Conservation (phyloP, 2,888 invertebrate genomes). For the Mythimna vitellina region DNA sequence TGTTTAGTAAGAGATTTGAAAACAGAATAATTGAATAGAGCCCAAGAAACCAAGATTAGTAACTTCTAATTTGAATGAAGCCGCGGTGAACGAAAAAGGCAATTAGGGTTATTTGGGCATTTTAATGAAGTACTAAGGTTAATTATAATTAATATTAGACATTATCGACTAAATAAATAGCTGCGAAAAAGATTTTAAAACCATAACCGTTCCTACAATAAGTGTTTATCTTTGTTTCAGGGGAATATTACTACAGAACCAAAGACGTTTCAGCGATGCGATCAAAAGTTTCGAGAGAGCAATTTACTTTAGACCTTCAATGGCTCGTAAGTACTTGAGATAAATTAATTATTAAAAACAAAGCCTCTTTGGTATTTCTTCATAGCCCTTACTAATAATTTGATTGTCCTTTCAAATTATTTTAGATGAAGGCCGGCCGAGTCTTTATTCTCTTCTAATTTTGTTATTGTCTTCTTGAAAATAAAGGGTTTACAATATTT, state of each 20-base stretch:
- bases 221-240: constrained; percentile 91
- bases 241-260: constrained; percentile 97
- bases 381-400: constrained; percentile 68
- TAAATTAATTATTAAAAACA: constrained; percentile 71
- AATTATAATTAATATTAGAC: constrained; percentile 20
- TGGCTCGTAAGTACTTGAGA: constrained; percentile 95
- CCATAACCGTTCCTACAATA: constrained; percentile 38
- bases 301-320: constrained; percentile 97
- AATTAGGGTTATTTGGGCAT: constrained; percentile 2
- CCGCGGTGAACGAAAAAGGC: constrained; percentile 1
- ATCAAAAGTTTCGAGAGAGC: constrained; percentile 97
- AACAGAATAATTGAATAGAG: constrained; percentile 6
- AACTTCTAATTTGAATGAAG: neutral
- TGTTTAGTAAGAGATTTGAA: constrained; percentile 6
- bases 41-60: neutral
- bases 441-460: constrained; percentile 61
- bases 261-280: constrained; percentile 96
- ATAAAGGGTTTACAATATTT: constrained; percentile 59
- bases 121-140: constrained; percentile 6
- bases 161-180: constrained; percentile 30
- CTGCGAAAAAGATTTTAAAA: constrained; percentile 1
- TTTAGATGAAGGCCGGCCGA: constrained; percentile 57
- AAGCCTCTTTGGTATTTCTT: constrained; percentile 67
- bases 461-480: constrained; percentile 54
- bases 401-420: constrained; percentile 66